Evolutionary conservation across 2,113 vertebrate species (phyloP).

Genomic region (Lagopus muta): DNA sequence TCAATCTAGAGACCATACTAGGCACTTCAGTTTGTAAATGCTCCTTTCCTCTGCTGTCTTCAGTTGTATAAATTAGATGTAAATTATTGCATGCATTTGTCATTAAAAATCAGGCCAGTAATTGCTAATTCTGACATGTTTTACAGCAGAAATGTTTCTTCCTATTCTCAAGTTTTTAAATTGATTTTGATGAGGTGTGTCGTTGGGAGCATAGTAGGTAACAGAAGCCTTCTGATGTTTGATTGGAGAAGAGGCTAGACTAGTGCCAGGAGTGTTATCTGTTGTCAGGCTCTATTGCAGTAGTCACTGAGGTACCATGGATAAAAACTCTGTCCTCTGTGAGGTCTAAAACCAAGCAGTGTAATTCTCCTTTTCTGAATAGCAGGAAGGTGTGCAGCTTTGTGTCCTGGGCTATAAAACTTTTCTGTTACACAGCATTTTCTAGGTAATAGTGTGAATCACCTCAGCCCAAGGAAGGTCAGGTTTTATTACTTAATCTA

Average conservation of each 20-base stretch:
- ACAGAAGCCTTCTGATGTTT: not conserved
- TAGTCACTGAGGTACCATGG: not conserved
- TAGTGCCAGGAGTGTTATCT: not conserved
- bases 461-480: not conserved
- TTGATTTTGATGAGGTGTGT: not conserved
- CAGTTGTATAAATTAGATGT: not conserved
- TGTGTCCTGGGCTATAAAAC: not conserved
- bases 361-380: not conserved
- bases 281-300: rapidly evolving
- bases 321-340: not conserved
- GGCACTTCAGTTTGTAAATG: not conserved
- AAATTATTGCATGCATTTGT: not conserved
- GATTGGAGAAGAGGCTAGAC: not conserved
- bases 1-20: not conserved
- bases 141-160: not conserved
- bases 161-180: not conserved
- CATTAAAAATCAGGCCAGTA: not conserved
- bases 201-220: not conserved
- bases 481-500: not conserved
- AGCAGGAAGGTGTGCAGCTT: not conserved
- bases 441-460: not conserved
- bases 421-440: not conserved
- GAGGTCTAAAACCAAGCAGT: not conserved
- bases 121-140: not conserved
- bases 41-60: not conserved